Evolutionary conservation across 2,888 invertebrate genomes (phyloP).

Genomic region (Calliscelio sp.): DNA sequence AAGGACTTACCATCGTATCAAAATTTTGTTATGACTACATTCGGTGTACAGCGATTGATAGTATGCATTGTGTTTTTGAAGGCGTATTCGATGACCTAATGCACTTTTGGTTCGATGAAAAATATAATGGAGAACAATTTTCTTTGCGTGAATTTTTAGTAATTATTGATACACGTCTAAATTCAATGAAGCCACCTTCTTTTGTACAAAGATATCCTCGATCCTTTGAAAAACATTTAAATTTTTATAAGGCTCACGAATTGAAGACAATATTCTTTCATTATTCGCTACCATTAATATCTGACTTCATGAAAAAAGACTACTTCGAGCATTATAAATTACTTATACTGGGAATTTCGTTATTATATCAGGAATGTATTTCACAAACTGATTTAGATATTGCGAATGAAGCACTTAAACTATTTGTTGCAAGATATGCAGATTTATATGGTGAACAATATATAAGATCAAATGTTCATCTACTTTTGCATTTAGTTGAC

Average conservation of each 20-base stretch:
- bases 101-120: slow-evolving; percentile 3
- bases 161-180: not conserved
- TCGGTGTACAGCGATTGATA: not conserved
- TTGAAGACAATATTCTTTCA: slow-evolving; percentile 69
- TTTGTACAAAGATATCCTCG: slow-evolving; percentile 65
- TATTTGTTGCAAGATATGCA: not conserved
- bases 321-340: slow-evolving; percentile 72
- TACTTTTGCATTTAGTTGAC: not conserved
- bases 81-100: not conserved
- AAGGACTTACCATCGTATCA: not conserved
- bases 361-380: not conserved
- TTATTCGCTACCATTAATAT: slow-evolving; percentile 72
- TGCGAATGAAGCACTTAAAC: not conserved
- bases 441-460: not conserved
- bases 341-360: slow-evolving; percentile 47
- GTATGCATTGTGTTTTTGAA: slow-evolving; percentile 22
- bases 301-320: slow-evolving; percentile 65
- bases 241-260: slow-evolving; percentile 74
- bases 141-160: not conserved
- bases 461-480: not conserved
- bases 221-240: slow-evolving; percentile 55
- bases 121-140: not conserved
- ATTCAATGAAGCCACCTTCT: not conserved
- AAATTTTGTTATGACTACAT: not conserved
- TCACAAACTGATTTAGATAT: not conserved